Conservation (phyloP, 2,797 vertebrate genomes). For the Sebastes matsubarae region DNA sequence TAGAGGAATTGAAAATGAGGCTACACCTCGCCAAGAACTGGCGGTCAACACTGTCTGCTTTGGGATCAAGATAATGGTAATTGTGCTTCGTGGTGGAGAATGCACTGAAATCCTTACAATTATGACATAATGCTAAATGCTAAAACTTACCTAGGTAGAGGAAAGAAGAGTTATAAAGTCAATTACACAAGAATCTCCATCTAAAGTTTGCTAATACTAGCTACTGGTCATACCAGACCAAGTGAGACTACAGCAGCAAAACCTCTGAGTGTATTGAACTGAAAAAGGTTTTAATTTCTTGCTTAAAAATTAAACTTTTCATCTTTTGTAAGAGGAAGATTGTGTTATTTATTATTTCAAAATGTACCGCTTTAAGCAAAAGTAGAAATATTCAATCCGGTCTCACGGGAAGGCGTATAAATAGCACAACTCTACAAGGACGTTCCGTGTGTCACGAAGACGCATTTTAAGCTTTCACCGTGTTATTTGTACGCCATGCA, state of each 20-base stretch:
- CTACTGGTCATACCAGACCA: too few species aligned
- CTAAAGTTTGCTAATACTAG: neutral
- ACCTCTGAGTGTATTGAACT: neutral
- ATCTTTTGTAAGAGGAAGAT: neutral
- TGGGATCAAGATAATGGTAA: neutral
- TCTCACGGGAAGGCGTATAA: too few species aligned
- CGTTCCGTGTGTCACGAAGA: too few species aligned
- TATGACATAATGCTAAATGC: neutral
- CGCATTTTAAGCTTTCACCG: too few species aligned
- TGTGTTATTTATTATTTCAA: neutral
- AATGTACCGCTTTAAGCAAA: neutral
- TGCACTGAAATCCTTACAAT: neutral
- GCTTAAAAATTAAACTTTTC: accelerated
- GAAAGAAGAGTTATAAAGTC: neutral
- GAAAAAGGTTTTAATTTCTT: neutral
- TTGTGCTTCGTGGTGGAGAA: neutral
- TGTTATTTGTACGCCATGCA: too few species aligned
- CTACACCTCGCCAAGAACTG: neutral
- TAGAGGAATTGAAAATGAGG: neutral
- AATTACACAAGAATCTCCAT: neutral
- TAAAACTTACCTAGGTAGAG: accelerated
- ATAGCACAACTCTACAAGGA: too few species aligned
- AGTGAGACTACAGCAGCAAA: too few species aligned
- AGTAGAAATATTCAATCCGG: too few species aligned
- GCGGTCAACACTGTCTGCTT: neutral